These are phyloP conservation scores for Dinocampus coccinellae DNA, from an alignment of 2,888 invertebrate species.

Conservation along the genomic window DNA sequence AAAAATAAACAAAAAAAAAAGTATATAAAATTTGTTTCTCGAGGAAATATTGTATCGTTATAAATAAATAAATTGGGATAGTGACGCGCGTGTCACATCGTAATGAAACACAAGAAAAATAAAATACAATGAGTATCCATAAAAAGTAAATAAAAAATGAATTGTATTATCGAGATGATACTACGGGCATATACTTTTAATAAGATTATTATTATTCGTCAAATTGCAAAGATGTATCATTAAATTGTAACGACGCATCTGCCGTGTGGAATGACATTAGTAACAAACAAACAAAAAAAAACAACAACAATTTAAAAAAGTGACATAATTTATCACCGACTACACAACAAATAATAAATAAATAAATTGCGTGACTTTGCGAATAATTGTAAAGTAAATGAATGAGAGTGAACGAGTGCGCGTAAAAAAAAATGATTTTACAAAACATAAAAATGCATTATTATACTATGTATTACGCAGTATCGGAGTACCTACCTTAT, in stretches of 20 bases:
- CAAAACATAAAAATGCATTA: conserved; percentile 56
- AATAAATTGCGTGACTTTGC: conserved; percentile 19
- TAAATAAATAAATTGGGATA: conserved; percentile 51
- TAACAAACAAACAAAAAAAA: conserved; percentile 1
- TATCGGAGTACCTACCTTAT: conserved; percentile 63
- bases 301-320: too few relatives aligned
- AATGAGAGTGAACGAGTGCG: conserved; percentile 32
- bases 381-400: conserved; percentile 31
- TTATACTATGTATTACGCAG: conserved; percentile 58
- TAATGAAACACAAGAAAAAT: too few relatives aligned
- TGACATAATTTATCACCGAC: conserved; percentile 11
- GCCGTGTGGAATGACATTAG: conserved; percentile 19
- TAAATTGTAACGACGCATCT: conserved; percentile 32
- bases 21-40: conserved; percentile 51
- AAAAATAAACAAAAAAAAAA: conserved; percentile 27
- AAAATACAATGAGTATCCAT: too few relatives aligned
- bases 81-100: conserved; percentile 36
- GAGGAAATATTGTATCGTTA: conserved; percentile 60
- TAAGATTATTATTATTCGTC: conserved; percentile 18
- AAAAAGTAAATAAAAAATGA: not conserved
- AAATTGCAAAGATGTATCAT: not conserved
- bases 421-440: conserved; percentile 34
- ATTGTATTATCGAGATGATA: too few relatives aligned
- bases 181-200: too few relatives aligned
- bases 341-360: not conserved